Evolutionary conservation across 1,140 invertebrate genomes (phyloP), one percentile per base, ranked within the genome.

Genomic region (Drosophila pseudoananassae): DNA sequence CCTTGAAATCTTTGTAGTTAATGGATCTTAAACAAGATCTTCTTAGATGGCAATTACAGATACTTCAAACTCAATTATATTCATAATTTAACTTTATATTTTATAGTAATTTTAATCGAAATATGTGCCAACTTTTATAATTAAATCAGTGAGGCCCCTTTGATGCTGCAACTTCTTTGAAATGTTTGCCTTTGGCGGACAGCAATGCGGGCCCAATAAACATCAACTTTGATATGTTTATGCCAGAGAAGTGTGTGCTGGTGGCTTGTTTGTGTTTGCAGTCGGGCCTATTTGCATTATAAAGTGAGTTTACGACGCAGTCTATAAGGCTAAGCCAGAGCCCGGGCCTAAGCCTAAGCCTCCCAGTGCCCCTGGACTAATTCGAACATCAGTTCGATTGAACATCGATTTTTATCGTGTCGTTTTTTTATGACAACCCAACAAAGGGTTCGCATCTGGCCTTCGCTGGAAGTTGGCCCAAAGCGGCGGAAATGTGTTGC

Each of bases 191-290:
- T 52, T 53, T 63, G 36, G 17, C 29, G 36, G 61, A 55, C 56
- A 47, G 36, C 66, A 76, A 77, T 84, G 72, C 61, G 74, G 60
- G 61, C 58, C 55, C 43, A 78, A 87, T 87, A 85, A 85, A 76
- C 82, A 85, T 85, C 75, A 85, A 85, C 74, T 78, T 87, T 82
- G 79, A 85, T 85, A 82, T 78, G 78, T 85, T 85, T 87, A 85
- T 85, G 82, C 74, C 78, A 66, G 74, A 66, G 70, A 77, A 87
- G 64, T 68, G 80, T 70, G 69, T 55, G 57, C 40, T 57, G 54
- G 45, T 56, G 53, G 50, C 23, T 40, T 65, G 43, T 65, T 65
- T 65, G 61, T 76, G 61, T 59, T 51, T 74, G 49, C n/a, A 72
- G 49, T 46, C 43, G 65, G 12, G 74, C 56, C 66, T 84, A 85